Conservation (phyloP, 92 coral and sea anemone genomes). For the Palythoa grandis region DNA sequence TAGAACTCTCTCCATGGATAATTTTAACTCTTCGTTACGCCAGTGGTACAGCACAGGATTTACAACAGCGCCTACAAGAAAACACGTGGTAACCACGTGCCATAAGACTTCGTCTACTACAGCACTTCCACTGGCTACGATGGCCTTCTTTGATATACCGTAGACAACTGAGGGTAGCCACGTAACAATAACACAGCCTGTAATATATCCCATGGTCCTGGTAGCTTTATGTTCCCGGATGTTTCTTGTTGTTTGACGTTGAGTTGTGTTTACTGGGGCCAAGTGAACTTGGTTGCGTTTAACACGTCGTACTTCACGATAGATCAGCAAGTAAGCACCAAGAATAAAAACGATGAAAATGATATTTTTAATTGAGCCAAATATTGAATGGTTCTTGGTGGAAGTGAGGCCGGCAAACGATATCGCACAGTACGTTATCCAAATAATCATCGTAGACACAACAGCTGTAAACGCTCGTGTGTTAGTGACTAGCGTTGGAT, state of each 20-base stretch:
- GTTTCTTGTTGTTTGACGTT: not conserved
- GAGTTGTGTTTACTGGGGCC: not conserved
- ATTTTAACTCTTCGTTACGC: slow-evolving; percentile 15
- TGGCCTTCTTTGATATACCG: not conserved
- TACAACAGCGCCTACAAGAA: not conserved
- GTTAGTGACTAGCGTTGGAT: slow-evolving; percentile 16
- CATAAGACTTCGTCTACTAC: not conserved
- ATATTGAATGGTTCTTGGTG: not conserved
- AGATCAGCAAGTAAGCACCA: not conserved
- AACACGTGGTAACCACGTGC: slow-evolving; percentile 26
- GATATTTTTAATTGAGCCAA: not conserved
- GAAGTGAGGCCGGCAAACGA: slow-evolving; percentile 11
- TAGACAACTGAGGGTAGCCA: slow-evolving; percentile 15
- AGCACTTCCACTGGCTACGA: not conserved
- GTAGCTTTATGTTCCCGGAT: slow-evolving; percentile 24
- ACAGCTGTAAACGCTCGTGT: not conserved
- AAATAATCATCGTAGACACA: not conserved
- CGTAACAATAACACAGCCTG: slow-evolving; percentile 5
- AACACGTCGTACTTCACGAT: not conserved
- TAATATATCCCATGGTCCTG: slow-evolving; percentile 11
- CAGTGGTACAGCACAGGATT: slow-evolving; percentile 23
- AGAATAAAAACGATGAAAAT: not conserved
- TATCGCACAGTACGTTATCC: not conserved
- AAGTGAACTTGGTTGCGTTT: not conserved
- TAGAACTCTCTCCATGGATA: slow-evolving; percentile 15